These are phyloP conservation scores for Austrolebias charrua DNA, from an alignment of 2,797 vertebrate genomes.

Conservation along the genomic window DNA sequence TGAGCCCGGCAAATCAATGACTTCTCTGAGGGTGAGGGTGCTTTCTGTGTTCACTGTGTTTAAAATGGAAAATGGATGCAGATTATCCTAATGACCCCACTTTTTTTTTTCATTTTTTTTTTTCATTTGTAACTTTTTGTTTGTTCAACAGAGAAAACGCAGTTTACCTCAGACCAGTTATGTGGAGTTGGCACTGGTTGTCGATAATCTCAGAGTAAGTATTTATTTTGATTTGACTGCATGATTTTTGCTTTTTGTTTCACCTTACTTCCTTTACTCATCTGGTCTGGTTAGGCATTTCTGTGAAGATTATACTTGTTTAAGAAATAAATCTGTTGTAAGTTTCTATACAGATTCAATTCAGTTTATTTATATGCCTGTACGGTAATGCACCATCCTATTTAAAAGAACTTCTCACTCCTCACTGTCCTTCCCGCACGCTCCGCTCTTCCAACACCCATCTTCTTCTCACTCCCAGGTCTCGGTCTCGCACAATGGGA, in stretches of 20 bases:
- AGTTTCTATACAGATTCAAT: not conserved
- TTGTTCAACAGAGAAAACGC: conserved; percentile 78
- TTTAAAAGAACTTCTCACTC: too few relatives aligned
- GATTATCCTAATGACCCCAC: not conserved
- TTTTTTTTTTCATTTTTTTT: not conserved
- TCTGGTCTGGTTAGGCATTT: too few relatives aligned
- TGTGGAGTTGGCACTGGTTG: conserved; percentile 86
- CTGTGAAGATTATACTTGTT: too few relatives aligned
- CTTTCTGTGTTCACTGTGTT: not conserved
- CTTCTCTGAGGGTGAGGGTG: conserved; percentile 60
- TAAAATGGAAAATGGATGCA: not conserved
- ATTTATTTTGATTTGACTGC: not conserved
- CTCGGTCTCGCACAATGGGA: too few relatives aligned
- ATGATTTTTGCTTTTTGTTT: not conserved
- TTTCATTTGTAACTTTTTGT: conserved; percentile 8
- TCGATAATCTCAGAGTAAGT: conserved; percentile 86
- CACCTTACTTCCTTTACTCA: too few relatives aligned
- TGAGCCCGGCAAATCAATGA: conserved; percentile 53
- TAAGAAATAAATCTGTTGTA: too few relatives aligned
- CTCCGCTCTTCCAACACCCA: too few relatives aligned
- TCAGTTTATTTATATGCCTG: too few relatives aligned
- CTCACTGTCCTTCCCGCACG: too few relatives aligned
- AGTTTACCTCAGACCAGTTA: conserved; percentile 83
- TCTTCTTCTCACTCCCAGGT: too few relatives aligned
- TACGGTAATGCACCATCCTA: too few relatives aligned